A percentile compares a stretch with the other conserved stretches of the same genome.
Conservation (phyloP, 2,113 vertebrate species). For the Mirounga angustirostris region DNA sequence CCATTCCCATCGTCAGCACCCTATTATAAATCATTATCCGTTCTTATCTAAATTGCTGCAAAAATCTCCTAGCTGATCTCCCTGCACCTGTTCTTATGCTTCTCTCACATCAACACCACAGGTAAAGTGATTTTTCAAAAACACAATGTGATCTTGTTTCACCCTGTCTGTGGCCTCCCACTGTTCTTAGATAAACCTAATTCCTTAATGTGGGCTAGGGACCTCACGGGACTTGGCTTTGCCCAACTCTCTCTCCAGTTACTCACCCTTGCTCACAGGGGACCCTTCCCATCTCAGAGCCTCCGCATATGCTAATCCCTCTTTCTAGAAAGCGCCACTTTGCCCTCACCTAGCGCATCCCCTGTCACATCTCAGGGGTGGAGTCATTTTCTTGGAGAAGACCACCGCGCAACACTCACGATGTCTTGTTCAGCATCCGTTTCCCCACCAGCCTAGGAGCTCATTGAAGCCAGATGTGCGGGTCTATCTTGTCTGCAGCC, state of each 20-base stretch:
- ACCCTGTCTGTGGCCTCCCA: neutral
- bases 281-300: neutral
- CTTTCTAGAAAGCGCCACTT: neutral
- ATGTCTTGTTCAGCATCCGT: neutral
- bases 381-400: neutral
- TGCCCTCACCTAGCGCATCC: neutral
- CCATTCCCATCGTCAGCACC: neutral
- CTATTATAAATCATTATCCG: neutral
- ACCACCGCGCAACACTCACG: neutral
- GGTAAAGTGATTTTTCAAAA: neutral
- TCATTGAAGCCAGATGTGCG: neutral
- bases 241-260: neutral
- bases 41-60: neutral
- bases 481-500: neutral
- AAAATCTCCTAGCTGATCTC: neutral
- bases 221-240: neutral
- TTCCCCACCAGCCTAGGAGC: neutral
- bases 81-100: neutral
- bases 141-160: neutral
- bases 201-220: neutral
- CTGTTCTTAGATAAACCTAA: neutral
- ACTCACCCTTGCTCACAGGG: neutral
- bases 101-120: neutral
- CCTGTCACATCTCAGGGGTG: neutral
- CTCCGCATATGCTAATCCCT: neutral